Evolutionary conservation across 2,888 invertebrate species (phyloP), one percentile per base, ranked within the genome.

Genomic region (Ctenicera cuprea): DNA sequence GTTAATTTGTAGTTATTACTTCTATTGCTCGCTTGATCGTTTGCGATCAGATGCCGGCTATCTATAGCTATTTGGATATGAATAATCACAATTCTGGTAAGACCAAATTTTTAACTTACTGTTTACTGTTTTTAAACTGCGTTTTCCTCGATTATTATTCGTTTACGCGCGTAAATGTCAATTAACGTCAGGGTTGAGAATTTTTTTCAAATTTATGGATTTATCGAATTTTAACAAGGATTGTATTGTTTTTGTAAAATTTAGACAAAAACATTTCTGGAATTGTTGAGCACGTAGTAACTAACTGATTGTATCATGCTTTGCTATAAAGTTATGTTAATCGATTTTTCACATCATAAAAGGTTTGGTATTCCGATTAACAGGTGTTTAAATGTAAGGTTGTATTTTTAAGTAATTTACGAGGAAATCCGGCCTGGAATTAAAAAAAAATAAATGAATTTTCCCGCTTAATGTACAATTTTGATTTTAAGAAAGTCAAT

Each of bases 11-110:
- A 57, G 5, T 14, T n/a, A n/a, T n/a, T n/a, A n/a, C n/a, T 48
- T 66, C 33, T 14, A 3, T 50, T 22, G 64, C 30, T n/a, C 20
- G 30, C 38, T 64, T 26, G 20, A 64, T 48, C 33, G 33, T 33
- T 48, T n/a, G 11, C 1, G 41, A 41, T 54, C 54, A 52, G 9
- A 66, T 54, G 54, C 52, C 66, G 52, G 22, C 26, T n/a, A 65
- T 62, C 18, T 45, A 18, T 37, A 30, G 43, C 38, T 41, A 76
- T 66, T 69, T 75, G 79, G 78, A 80, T 77, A 79, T 79, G 80
- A 73, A 71, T 69, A 37, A 50, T 16, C 14, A 57, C 26, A 74
- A 70, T 72, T 73, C 73, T 12, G 80, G 81, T 79, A 72, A 80
- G 38, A 3, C 26, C 16, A 18, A 33, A 26, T 62, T 20, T 33